These are phyloP conservation scores for Agrotis clavis DNA, from an alignment of 2,888 invertebrate genomes.

Conservation along the genomic window DNA sequence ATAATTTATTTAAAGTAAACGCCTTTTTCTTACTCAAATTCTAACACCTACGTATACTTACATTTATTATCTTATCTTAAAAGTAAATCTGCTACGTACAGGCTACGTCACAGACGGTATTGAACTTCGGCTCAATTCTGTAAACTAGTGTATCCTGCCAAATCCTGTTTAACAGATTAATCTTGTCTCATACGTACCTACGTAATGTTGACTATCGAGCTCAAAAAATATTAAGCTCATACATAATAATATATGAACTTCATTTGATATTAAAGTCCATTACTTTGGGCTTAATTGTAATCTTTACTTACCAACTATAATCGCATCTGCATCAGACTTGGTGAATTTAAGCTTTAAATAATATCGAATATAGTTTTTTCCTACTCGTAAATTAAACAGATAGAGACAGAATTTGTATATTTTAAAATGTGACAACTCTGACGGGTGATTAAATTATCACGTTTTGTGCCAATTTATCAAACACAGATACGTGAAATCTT, in stretches of 20 bases:
- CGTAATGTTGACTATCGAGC: conserved; percentile 54
- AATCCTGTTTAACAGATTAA: conserved; percentile 68
- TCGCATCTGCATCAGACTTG: not conserved
- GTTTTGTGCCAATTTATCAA: conserved; percentile 48
- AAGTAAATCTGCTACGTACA: conserved; percentile 64
- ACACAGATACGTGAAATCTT: conserved; percentile 37
- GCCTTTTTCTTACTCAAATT: too few relatives aligned
- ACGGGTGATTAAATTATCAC: conserved; percentile 59
- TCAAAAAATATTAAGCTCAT: conserved; percentile 33
- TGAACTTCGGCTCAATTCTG: conserved; percentile 71
- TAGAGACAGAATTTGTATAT: not conserved
- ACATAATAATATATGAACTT: conserved; percentile 17
- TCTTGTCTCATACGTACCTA: conserved; percentile 63
- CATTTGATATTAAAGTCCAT: conserved; percentile 38
- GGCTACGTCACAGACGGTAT: conserved; percentile 71
- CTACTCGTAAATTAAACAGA: conserved; percentile 5
- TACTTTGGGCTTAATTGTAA: conserved; percentile 30
- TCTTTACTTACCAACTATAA: not conserved
- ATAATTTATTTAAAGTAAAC: too few relatives aligned
- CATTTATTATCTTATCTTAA: conserved; percentile 64
- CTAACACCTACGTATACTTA: conserved; percentile 46
- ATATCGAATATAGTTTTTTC: not conserved
- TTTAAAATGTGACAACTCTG: conserved; percentile 40
- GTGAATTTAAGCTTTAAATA: conserved; percentile 1
- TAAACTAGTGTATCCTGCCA: conserved; percentile 64